Base-by-base conservation (phyloP, 2,888 invertebrate genomes). In the Endotricha flammealis region DNA sequence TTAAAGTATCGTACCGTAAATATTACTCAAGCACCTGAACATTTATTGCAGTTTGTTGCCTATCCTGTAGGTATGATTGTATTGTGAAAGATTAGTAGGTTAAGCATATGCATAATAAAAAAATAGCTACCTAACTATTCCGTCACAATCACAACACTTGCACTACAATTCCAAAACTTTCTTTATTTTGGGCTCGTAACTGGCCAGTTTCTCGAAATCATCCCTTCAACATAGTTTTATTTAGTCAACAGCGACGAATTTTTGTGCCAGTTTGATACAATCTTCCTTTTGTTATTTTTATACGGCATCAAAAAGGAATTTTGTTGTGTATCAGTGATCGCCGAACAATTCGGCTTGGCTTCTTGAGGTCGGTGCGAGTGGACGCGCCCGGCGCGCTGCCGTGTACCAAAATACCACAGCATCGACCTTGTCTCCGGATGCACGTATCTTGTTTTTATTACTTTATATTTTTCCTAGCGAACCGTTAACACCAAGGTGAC, bases 351-450 rank as follows among this genome's bases (percentile, higher is more conserved):
- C 76, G 67, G 64, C 60, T 57, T 61, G 53, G 55, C 53, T 55
- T 61, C 59, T 57, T 61, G 66, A 67, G 65, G 68, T 62, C 60
- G 65, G 48, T 51, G 41, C 46, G 49, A 57, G 53, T 27, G 12
- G 27, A 3, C 12, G 10, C n/a, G 9, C 4, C 47, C 56, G 57
- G 53, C 56, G 56, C 58, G 64, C 61, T 69, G 69, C 69, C 66
- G 69, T 58, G 68, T 79, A 76, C 79, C 65, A 68, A 82, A 82
- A 83, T 82, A 82, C 68, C 69, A 51, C 79, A 73, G 66, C 80
- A 77, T 67, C 82, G 82, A 81, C 83, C 81, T 83, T 83, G 82
- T 62, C 64, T 75, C 59, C 57, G 65, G 67, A 64, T 79, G 80
- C 77, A 78, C 71, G 73, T 72, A 67, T 59, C 60, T 69, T 79